Percentiles rank a stretch among this genome's conserved stretches.
These are phyloP conservation scores for Lagorchestes hirsutus DNA, from an alignment of 2,797 vertebrate genomes.

Conservation along the genomic window DNA sequence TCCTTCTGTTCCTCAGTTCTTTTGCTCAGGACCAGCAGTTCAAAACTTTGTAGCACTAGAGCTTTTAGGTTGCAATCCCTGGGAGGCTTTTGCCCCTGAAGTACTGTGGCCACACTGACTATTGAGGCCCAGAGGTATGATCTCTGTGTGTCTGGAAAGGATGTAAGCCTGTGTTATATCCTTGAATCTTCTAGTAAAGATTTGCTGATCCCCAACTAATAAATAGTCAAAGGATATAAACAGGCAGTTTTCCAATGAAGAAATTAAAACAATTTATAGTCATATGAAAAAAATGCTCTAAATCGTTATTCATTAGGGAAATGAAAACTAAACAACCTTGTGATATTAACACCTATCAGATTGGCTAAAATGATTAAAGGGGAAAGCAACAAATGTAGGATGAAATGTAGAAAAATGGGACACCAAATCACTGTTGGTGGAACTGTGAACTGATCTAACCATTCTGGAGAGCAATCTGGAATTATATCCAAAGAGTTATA, in stretches of 20 bases:
- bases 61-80: neutral
- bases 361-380: neutral
- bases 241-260: neutral
- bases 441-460: neutral
- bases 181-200: neutral
- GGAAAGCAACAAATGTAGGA: neutral
- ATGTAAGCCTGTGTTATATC: neutral
- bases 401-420: neutral
- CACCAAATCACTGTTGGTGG: neutral
- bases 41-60: neutral
- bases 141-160: neutral
- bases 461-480: neutral
- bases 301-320: neutral
- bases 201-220: no score
- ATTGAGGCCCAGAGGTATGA: neutral
- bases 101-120: neutral
- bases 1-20: neutral
- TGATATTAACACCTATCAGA: neutral
- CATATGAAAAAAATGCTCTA: neutral
- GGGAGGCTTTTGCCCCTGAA: neutral
- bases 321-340: neutral
- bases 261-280: neutral
- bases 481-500: neutral
- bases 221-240: neutral
- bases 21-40: neutral